Conservation (phyloP, 2,797 vertebrate species). For the Cheirogaleus major region DNA sequence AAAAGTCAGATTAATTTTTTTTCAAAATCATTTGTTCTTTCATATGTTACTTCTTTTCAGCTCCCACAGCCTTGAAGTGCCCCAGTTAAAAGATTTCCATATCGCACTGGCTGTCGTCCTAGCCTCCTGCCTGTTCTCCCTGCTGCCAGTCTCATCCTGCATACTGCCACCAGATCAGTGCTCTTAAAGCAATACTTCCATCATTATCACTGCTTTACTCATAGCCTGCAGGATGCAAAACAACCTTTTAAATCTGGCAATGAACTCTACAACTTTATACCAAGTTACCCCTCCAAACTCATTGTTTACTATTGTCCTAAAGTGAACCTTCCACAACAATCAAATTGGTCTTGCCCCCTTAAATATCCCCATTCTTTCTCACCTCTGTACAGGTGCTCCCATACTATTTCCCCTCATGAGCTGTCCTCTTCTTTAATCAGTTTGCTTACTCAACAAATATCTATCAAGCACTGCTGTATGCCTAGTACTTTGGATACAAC, state of each 20-base stretch:
- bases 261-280: not conserved
- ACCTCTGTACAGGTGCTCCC: not conserved
- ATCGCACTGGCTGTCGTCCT: not conserved
- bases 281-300: not conserved
- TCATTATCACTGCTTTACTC: not conserved
- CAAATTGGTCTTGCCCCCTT: not conserved
- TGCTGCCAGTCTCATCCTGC: not conserved
- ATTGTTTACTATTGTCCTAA: not conserved
- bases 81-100: not conserved
- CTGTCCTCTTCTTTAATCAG: not conserved
- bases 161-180: not conserved
- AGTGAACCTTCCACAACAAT: not conserved
- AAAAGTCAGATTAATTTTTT: not conserved
- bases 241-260: not conserved
- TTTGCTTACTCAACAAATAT: not conserved
- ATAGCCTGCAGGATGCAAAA: not conserved
- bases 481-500: not conserved
- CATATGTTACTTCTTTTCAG: not conserved
- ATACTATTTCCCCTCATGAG: not conserved
- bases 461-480: not conserved
- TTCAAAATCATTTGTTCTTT: not conserved
- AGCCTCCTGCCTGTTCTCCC: not conserved
- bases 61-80: not conserved
- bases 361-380: not conserved
- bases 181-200: not conserved